phyloP scores from a whole-genome alignment of 2,113 vertebrate species.

The Ammospiza nelsoni region DNA sequence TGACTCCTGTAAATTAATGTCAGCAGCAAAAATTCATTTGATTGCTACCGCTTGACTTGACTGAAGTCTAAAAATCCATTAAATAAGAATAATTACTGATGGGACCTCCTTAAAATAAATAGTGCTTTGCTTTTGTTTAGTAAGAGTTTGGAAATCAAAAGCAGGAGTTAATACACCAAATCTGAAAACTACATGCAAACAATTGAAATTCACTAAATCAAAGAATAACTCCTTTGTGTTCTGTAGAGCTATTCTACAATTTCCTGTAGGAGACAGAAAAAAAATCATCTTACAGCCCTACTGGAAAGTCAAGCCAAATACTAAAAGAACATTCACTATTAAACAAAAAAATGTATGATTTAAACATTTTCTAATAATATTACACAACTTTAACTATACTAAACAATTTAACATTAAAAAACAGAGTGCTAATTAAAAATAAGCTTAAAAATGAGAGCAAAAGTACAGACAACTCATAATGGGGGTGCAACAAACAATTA shows the following conservation, averaged over 20 bases:
- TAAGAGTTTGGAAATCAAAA: constrained; percentile 21
- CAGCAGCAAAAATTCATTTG: constrained; percentile 79
- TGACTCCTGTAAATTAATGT: constrained; percentile 83
- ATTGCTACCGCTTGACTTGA: constrained; percentile 71
- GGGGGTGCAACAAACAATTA: constrained; percentile 77
- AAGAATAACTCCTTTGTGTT: not conserved
- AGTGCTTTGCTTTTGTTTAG: constrained; percentile 17
- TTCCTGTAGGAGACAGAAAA: constrained; percentile 31
- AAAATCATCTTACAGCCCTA: constrained; percentile 16
- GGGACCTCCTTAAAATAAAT: constrained; percentile 55
- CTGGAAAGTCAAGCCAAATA: not conserved
- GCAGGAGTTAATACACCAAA: not conserved
- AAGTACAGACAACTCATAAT: constrained; percentile 52
- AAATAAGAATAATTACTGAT: constrained; percentile 50
- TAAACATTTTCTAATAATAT: constrained; percentile 38
- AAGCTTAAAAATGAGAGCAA: constrained; percentile 45
- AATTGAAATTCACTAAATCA: not conserved
- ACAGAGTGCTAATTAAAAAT: constrained; percentile 33
- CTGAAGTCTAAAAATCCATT: constrained; percentile 65
- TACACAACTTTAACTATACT: constrained; percentile 41
- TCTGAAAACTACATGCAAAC: constrained; percentile 38
- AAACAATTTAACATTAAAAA: constrained; percentile 32
- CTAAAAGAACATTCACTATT: constrained; percentile 14
- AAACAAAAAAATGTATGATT: not conserved
- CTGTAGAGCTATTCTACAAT: constrained; percentile 10